Conservation (phyloP, 2,797 vertebrate species). For the Lerista edwardsae region DNA sequence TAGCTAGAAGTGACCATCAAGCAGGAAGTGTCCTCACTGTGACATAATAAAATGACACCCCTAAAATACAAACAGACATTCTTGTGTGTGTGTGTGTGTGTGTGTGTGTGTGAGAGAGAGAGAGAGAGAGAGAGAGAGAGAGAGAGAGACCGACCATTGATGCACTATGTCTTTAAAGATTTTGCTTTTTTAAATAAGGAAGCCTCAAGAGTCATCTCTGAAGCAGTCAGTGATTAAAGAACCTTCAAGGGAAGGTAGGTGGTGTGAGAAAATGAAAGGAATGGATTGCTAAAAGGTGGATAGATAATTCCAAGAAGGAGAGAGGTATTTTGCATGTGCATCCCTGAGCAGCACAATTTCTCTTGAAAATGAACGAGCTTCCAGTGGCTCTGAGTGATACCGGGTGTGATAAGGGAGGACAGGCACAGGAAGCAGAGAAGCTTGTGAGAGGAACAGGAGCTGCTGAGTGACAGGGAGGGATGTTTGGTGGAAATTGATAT, state of each 20-base stretch:
- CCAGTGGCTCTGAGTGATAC: conserved; percentile 50
- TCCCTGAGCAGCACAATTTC: conserved; percentile 37
- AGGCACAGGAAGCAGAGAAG: conserved; percentile 50
- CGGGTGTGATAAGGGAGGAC: background rate
- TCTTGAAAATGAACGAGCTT: conserved; percentile 41
- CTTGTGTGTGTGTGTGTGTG: too few species aligned
- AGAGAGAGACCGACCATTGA: background rate
- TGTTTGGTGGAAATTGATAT: conserved; percentile 57
- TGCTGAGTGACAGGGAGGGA: conserved; percentile 46
- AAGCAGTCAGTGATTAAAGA: conserved; percentile 33
- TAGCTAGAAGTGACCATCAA: too few species aligned
- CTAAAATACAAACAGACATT: too few species aligned
- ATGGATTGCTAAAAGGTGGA: conserved; percentile 36
- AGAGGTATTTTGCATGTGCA: conserved; percentile 41
- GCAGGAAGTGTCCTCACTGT: too few species aligned
- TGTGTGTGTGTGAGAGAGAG: background rate
- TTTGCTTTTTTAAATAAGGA: conserved; percentile 26
- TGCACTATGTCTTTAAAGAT: conserved; percentile 15
- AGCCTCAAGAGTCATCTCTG: conserved; percentile 12
- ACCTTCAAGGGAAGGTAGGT: background rate
- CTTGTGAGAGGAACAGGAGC: conserved; percentile 57
- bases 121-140: conserved; percentile 6
- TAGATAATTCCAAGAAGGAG: background rate
- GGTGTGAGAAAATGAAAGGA: conserved; percentile 27
- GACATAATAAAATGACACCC: too few species aligned